Evolutionary conservation across 2,888 invertebrate genomes (phyloP).

Genomic region (Entomobrya proxima): DNA sequence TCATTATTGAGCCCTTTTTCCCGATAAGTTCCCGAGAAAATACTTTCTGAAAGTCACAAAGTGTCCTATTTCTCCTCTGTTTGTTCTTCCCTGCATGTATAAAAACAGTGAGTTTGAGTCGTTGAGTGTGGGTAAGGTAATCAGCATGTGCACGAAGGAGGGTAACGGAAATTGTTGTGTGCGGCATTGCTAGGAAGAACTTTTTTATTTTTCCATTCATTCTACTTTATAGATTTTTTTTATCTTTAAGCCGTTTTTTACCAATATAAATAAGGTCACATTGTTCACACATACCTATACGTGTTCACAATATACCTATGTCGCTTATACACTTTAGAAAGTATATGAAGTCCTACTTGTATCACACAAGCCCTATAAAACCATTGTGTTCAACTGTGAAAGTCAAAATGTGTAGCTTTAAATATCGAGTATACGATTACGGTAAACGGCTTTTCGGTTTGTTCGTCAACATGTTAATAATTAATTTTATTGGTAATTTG

Average conservation of each 20-base stretch:
- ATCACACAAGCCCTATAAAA: too few relatives aligned
- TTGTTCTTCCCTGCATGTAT: not conserved
- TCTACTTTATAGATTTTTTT: slow-evolving; percentile 25
- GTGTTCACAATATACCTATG: too few relatives aligned
- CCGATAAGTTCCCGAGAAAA: slow-evolving; percentile 33
- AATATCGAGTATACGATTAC: too few relatives aligned
- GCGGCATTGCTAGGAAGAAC: not conserved
- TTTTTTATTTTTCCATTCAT: slow-evolving; percentile 6
- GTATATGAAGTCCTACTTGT: too few relatives aligned
- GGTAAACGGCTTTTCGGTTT: too few relatives aligned
- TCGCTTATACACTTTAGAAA: too few relatives aligned
- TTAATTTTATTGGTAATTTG: too few relatives aligned
- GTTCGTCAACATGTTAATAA: too few relatives aligned
- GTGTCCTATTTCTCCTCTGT: slow-evolving; percentile 47
- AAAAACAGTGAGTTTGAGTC: slow-evolving; percentile 30
- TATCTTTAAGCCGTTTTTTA: slow-evolving; percentile 58
- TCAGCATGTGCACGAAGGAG: not conserved
- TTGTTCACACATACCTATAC: too few relatives aligned
- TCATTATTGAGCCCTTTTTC: slow-evolving; percentile 33
- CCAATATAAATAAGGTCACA: slow-evolving; percentile 53
- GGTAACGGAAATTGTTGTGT: not conserved
- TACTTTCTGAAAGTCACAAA: slow-evolving; percentile 43
- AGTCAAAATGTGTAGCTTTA: too few relatives aligned
- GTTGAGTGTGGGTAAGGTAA: slow-evolving; percentile 7
- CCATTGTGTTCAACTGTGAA: too few relatives aligned